Evolutionary conservation across 23 tunicate genomes (phyloP).

Genomic region (Aplidium turbinatum): DNA sequence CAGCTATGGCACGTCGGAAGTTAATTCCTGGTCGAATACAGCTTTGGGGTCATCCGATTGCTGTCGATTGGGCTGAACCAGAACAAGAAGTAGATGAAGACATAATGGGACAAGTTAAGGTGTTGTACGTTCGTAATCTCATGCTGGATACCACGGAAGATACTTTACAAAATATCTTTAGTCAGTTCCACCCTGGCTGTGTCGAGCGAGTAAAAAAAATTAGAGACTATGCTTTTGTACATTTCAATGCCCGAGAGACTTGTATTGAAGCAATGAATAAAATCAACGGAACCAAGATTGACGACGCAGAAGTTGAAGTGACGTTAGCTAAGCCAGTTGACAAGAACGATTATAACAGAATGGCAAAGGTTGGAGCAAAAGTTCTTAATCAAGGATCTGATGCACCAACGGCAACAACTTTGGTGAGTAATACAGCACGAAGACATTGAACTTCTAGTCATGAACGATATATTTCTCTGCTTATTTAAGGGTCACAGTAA

Average conservation of each 20-base stretch:
- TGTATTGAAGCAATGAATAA: conserved; percentile 71
- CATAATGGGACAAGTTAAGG: conserved; percentile 96
- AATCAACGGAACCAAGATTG: conserved; percentile 59
- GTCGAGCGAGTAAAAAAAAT: conserved; percentile 96
- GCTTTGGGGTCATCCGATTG: conserved; percentile 99
- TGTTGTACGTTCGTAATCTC: conserved; percentile 94
- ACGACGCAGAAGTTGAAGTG: conserved; percentile 88
- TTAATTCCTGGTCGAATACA: conserved; percentile 98
- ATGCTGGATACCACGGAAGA: conserved; percentile 99
- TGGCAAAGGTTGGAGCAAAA: conserved; percentile 99
- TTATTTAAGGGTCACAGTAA: too few relatives aligned
- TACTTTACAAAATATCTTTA: conserved; percentile 88
- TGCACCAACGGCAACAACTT: background rate
- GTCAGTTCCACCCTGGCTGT: conserved; percentile 84
- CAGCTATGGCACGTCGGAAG: conserved; percentile 95
- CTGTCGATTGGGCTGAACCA: conserved; percentile 99
- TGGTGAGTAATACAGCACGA: conserved; percentile 23
- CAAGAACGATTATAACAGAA: conserved; percentile 91
- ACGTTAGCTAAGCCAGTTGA: conserved; percentile 98
- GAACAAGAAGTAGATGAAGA: conserved; percentile 99
- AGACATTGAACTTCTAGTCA: too few relatives aligned
- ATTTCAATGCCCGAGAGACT: conserved; percentile 73
- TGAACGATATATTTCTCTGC: too few relatives aligned
- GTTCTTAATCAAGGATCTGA: conserved; percentile 48
- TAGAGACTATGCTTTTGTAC: conserved; percentile 85